These are phyloP conservation scores for Panopea generosa DNA, from an alignment of 2,888 invertebrate genomes.

Conservation along the genomic window DNA sequence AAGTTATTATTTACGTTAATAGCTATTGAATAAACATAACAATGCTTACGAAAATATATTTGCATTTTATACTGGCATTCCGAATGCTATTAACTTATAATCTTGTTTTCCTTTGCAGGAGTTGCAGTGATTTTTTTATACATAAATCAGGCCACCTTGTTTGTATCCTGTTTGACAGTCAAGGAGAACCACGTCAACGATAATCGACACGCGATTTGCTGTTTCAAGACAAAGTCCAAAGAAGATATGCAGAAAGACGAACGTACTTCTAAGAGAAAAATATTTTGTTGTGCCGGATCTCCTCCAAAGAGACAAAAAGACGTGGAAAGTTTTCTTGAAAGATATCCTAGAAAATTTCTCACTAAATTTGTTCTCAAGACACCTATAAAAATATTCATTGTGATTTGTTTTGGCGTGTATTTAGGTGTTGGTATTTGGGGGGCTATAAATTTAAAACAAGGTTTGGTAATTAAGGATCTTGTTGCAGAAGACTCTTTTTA, in stretches of 20 bases:
- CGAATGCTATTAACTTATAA: no score
- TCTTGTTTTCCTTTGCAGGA: conserved; percentile 70
- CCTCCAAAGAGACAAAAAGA: conserved; percentile 49
- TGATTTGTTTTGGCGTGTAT: conserved; percentile 66
- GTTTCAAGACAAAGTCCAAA: conserved; percentile 40
- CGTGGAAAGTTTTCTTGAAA: conserved; percentile 70
- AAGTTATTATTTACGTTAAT: no score
- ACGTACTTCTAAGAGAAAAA: not conserved
- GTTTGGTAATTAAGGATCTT: conserved; percentile 67
- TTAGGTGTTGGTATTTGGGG: conserved; percentile 70
- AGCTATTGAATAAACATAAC: no score
- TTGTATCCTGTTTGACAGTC: conserved; percentile 76
- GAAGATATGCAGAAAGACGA: conserved; percentile 57
- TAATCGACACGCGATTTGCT: conserved; percentile 66
- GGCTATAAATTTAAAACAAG: conserved; percentile 67
- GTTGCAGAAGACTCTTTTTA: conserved; percentile 71
- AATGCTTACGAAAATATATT: no score
- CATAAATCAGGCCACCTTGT: conserved; percentile 77
- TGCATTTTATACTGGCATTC: no score
- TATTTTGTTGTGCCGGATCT: conserved; percentile 81
- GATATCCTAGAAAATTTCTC: conserved; percentile 57
- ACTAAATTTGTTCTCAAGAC: conserved; percentile 55
- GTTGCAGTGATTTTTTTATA: conserved; percentile 79
- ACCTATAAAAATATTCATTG: conserved; percentile 61
- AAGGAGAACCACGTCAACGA: conserved; percentile 72